These are phyloP conservation scores for Neodon shergylaensis DNA, from an alignment of 2,113 vertebrate genomes.

Conservation along the genomic window DNA sequence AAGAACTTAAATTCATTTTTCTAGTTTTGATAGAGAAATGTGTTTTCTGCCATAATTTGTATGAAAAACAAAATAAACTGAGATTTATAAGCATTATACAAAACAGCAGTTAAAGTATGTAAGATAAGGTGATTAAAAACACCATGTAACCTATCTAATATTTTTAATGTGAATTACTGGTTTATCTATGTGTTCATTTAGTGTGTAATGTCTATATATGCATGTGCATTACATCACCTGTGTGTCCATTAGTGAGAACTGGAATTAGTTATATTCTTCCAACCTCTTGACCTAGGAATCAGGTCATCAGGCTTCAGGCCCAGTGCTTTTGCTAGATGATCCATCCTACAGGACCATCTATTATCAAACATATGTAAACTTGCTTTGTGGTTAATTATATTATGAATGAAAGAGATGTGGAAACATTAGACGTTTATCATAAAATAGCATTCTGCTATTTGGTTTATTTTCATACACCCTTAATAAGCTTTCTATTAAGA, in stretches of 20 bases:
- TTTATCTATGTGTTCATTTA: neutral
- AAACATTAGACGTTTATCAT: neutral
- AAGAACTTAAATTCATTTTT: neutral
- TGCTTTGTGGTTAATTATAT: neutral
- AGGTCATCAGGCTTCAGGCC: neutral
- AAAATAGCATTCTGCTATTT: neutral
- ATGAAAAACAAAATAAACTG: neutral
- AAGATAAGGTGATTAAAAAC: neutral
- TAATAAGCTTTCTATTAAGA: neutral
- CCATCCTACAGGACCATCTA: neutral
- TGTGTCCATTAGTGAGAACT: neutral
- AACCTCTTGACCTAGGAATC: neutral
- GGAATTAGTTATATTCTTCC: neutral
- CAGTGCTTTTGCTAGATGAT: neutral
- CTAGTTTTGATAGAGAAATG: neutral
- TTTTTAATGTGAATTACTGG: neutral
- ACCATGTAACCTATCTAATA: too few species aligned
- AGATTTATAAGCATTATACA: neutral
- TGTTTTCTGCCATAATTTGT: neutral
- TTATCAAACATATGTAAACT: neutral
- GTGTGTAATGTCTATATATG: neutral
- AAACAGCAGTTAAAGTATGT: neutral
- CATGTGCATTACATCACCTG: too few species aligned
- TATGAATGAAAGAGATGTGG: neutral
- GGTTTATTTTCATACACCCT: neutral